These are phyloP conservation scores for Pagrus major DNA, from an alignment of 2,113 vertebrate genomes.

Conservation along the genomic window DNA sequence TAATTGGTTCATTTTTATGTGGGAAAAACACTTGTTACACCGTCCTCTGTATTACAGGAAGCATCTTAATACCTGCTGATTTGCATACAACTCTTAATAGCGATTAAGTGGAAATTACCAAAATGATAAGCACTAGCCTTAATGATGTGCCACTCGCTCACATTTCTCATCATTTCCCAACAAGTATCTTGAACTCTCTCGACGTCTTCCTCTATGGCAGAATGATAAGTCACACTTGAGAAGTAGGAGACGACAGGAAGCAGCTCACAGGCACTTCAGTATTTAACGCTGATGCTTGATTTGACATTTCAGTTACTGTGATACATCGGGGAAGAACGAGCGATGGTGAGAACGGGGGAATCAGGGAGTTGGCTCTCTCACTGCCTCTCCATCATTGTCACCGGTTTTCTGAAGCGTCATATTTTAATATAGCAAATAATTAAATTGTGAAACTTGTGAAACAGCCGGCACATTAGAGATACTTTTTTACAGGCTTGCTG, in stretches of 20 bases:
- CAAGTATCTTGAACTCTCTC: slow-evolving; percentile 28
- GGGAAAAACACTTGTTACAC: neutral
- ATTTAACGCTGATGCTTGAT: slow-evolving; percentile 51
- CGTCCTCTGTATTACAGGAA: neutral
- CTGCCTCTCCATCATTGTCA: slow-evolving; percentile 64
- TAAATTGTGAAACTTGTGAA: slow-evolving; percentile 43
- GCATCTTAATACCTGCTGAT: neutral
- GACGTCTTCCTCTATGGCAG: slow-evolving; percentile 29
- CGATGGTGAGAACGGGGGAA: slow-evolving; percentile 13
- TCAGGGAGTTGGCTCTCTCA: slow-evolving; percentile 6
- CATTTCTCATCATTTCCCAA: slow-evolving; percentile 17
- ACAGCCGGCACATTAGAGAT: neutral
- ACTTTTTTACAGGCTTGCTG: slow-evolving; percentile 19
- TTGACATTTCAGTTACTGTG: slow-evolving; percentile 71
- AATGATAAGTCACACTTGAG: slow-evolving; percentile 55
- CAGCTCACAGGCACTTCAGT: slow-evolving; percentile 56
- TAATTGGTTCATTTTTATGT: neutral
- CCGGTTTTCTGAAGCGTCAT: slow-evolving; percentile 48
- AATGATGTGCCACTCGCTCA: neutral
- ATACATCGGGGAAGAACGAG: slow-evolving; percentile 37
- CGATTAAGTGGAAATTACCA: neutral
- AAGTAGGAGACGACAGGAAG: slow-evolving; percentile 54
- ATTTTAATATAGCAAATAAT: slow-evolving; percentile 63
- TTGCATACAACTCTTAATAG: neutral
- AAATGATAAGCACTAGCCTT: neutral